Conservation (phyloP, 2,888 invertebrate genomes). For the Eilema sororculum region DNA sequence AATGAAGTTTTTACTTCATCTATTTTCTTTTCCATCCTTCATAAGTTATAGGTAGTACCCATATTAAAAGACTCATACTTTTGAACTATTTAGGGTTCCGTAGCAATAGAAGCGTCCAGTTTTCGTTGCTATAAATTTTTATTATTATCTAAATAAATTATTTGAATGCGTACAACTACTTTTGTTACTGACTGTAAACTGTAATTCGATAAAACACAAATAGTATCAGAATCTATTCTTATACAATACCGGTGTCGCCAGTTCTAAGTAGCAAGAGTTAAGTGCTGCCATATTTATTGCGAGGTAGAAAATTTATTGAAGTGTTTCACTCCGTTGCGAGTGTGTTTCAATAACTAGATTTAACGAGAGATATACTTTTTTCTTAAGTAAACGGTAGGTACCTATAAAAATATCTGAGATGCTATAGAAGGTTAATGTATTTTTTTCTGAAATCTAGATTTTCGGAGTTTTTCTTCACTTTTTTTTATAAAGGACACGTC, state of each 20-base stretch:
- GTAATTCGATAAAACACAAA: background rate
- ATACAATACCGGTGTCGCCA: conserved; percentile 19
- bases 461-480: no score
- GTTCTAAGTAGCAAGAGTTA: conserved; percentile 24
- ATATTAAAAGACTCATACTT: no score
- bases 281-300: conserved; percentile 38
- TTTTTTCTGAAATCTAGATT: background rate
- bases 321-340: conserved; percentile 2
- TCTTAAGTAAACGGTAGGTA: background rate
- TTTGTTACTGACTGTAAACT: background rate
- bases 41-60: no score
- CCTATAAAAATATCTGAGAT: background rate
- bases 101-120: no score
- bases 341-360: conserved; percentile 15
- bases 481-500: no score
- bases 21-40: no score
- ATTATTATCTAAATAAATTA: no score
- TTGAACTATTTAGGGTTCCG: no score
- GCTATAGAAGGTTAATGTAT: conserved; percentile 8
- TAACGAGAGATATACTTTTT: conserved; percentile 8
- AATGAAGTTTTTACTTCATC: no score
- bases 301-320: conserved; percentile 25
- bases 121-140: no score
- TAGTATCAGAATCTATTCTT: conserved; percentile 7
- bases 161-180: background rate